These are phyloP conservation scores for Lipophrys pholis DNA, from an alignment of 2,113 vertebrate species.

Conservation along the genomic window DNA sequence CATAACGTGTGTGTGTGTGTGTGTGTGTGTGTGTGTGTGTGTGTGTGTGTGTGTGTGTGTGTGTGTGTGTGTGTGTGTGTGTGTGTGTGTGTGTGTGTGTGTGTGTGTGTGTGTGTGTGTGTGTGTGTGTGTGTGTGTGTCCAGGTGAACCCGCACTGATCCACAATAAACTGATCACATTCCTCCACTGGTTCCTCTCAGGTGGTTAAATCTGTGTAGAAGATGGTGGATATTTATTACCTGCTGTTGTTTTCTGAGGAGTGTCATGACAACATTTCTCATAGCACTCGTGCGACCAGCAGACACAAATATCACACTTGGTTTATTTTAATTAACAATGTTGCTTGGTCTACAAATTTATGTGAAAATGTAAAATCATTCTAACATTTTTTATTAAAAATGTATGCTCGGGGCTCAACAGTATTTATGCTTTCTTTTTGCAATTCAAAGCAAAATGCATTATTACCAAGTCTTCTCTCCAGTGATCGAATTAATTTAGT, in stretches of 20 bases:
- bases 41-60: too few relatives aligned
- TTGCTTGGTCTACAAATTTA: conserved; percentile 44
- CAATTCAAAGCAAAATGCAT: conserved; percentile 60
- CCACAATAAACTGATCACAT: too few relatives aligned
- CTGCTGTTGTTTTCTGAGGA: conserved; percentile 22
- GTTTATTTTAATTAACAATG: conserved; percentile 66
- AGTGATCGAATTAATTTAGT: conserved; percentile 46
- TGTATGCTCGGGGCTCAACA: conserved; percentile 42
- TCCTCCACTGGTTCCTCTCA: too few relatives aligned
- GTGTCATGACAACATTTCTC: conserved; percentile 1
- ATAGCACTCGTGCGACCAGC: conserved; percentile 13
- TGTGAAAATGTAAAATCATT: conserved; percentile 53
- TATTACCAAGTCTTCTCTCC: conserved; percentile 43
- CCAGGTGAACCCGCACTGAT: too few relatives aligned
- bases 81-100: too few relatives aligned
- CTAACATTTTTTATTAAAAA: conserved; percentile 59
- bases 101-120: too few relatives aligned
- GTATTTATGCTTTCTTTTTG: conserved; percentile 51
- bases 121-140: too few relatives aligned
- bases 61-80: too few relatives aligned
- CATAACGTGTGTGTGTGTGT: too few relatives aligned
- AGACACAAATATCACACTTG: conserved; percentile 40
- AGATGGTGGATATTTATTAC: neutral
- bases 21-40: too few relatives aligned
- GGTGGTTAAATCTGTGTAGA: too few relatives aligned